phyloP scores from a whole-genome alignment of 2,113 vertebrate genomes.

The Nibea coibor region DNA sequence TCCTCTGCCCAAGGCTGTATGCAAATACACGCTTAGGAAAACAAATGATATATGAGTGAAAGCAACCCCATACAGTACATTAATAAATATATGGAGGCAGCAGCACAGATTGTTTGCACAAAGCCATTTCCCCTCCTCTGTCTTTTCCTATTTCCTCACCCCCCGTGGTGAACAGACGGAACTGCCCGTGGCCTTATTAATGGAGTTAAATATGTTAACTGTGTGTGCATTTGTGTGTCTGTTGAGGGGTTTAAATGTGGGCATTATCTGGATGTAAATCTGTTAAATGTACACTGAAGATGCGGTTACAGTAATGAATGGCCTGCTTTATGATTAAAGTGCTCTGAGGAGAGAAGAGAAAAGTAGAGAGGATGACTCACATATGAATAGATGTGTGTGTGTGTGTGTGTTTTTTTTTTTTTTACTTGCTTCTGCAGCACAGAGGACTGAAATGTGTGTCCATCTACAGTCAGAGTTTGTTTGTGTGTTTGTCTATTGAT shows the following conservation, averaged over 20 bases:
- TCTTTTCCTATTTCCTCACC: constrained; percentile 8
- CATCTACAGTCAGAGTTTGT: not conserved
- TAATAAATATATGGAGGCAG: constrained; percentile 45
- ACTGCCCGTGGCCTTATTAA: constrained; percentile 40
- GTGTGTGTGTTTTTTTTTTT: not conserved
- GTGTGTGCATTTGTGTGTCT: constrained; percentile 21
- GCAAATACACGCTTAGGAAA: constrained; percentile 48
- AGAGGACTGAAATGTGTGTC: constrained; percentile 1
- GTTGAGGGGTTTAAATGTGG: no score
- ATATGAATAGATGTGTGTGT: not conserved
- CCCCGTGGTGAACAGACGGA: constrained; percentile 21
- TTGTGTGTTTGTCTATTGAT: constrained; percentile 33
- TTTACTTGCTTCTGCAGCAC: constrained; percentile 2
- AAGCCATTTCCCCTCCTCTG: constrained; percentile 1
- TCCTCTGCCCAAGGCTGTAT: constrained; percentile 50
- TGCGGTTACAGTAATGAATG: constrained; percentile 14
- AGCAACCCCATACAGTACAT: constrained; percentile 29
- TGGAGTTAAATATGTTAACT: constrained; percentile 31
- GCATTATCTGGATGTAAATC: not conserved
- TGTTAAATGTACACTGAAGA: constrained; percentile 14
- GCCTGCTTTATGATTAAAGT: constrained; percentile 6
- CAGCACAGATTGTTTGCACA: constrained; percentile 32
- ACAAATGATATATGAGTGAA: constrained; percentile 59
- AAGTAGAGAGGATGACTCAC: not conserved
- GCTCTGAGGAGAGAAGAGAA: not conserved